Conservation (phyloP, 2,113 vertebrate species). For the Lamprologus sp. region DNA sequence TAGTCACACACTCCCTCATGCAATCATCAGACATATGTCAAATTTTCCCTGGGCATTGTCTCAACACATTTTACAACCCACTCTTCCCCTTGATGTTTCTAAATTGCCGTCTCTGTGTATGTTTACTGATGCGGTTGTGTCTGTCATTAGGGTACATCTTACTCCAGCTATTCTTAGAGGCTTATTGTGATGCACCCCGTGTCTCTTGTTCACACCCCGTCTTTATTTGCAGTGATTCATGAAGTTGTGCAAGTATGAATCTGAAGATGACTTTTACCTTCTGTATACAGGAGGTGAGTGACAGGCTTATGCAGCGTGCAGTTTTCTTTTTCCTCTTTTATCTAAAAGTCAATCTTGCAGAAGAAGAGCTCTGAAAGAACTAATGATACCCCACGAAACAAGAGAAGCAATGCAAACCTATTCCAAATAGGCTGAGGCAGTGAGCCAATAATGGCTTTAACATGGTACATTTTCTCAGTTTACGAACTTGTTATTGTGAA, state of each 20-base stretch:
- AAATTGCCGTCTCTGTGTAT: constrained; percentile 8
- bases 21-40: not conserved
- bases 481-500: not conserved
- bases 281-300: not conserved
- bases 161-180: not conserved
- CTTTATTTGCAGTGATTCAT: not conserved
- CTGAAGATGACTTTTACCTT: not conserved
- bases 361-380: not conserved
- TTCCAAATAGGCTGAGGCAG: not conserved
- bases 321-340: not conserved
- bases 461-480: not conserved
- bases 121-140: constrained; percentile 4
- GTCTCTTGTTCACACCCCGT: not conserved
- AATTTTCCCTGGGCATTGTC: not conserved
- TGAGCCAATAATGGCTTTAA: not conserved
- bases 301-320: not conserved
- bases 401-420: not conserved
- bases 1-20: not conserved
- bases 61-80: not conserved
- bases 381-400: not conserved
- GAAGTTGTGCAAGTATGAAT: not conserved
- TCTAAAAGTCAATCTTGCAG: not conserved
- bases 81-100: not conserved
- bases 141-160: not conserved
- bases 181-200: not conserved